Evolutionary conservation across 2,113 vertebrate genomes (phyloP).

Genomic region (Bubo blakistoni): DNA sequence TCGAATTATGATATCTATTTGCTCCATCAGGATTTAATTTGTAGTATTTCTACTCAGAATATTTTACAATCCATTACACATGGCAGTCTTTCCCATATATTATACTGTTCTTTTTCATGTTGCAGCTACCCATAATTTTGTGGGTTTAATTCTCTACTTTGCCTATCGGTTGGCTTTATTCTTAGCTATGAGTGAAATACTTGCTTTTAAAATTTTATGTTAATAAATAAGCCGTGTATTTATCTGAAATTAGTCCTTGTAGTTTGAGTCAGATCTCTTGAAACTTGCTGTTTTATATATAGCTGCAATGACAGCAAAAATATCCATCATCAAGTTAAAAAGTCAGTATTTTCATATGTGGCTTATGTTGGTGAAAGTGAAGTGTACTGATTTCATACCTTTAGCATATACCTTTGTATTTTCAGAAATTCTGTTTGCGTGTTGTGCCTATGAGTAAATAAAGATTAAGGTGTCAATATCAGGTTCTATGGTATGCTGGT

Average conservation of each 20-base stretch:
- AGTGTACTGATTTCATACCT: background rate
- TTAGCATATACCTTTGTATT: background rate
- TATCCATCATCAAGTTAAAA: background rate
- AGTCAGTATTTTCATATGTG: background rate
- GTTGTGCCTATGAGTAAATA: background rate
- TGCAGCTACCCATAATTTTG: background rate
- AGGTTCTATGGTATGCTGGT: background rate
- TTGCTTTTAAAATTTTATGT: background rate
- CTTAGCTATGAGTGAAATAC: background rate
- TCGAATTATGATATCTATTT: background rate
- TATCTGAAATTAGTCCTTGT: background rate
- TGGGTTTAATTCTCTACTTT: background rate
- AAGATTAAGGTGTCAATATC: background rate
- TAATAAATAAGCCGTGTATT: background rate
- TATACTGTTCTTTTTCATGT: background rate
- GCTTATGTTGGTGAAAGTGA: background rate
- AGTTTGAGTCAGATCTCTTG: background rate
- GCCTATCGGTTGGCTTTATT: background rate
- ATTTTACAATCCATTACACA: background rate
- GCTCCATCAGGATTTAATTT: background rate
- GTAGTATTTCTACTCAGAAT: background rate
- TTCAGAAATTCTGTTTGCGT: background rate
- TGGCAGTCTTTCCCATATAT: background rate
- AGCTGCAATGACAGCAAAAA: background rate
- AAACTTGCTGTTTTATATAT: background rate